phyloP scores from a whole-genome alignment of 1,140 invertebrate genomes.

The Drosophila ficusphila region DNA sequence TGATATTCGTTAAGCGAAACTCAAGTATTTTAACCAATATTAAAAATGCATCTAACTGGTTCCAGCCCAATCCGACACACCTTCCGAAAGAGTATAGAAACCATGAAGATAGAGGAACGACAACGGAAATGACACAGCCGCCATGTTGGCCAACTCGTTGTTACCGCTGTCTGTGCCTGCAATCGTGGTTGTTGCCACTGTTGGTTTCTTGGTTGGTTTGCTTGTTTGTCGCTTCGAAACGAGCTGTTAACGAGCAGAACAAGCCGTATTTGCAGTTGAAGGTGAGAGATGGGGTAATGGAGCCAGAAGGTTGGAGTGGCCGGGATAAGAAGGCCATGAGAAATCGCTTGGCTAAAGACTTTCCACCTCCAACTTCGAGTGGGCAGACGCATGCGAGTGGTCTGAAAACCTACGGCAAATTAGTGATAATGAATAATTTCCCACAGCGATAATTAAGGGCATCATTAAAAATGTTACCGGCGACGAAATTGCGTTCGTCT shows the following conservation, averaged over 20 bases:
- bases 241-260: constrained; percentile 61
- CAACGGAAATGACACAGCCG: constrained; percentile 66
- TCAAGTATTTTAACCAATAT: too few relatives aligned
- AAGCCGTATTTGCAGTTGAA: constrained; percentile 6
- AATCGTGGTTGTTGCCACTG: constrained; percentile 8
- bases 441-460: constrained; percentile 70
- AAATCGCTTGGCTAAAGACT: constrained; percentile 30
- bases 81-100: not conserved
- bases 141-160: constrained; percentile 57
- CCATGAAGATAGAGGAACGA: constrained; percentile 4
- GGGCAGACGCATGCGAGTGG: constrained; percentile 27
- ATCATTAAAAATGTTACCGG: constrained; percentile 69
- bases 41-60: too few relatives aligned
- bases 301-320: constrained; percentile 14
- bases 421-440: constrained; percentile 80
- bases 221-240: constrained; percentile 39
- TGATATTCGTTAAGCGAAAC: too few relatives aligned
- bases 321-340: constrained; percentile 16
- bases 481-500: constrained; percentile 52
- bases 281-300: constrained; percentile 8
- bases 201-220: constrained; percentile 16
- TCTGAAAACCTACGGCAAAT: constrained; percentile 48
- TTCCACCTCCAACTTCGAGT: constrained; percentile 39
- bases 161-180: constrained; percentile 23
- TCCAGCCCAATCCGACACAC: not conserved